Evolutionary conservation across 2,888 invertebrate species (phyloP).

Genomic region (Glyphotaelius pellucidus): DNA sequence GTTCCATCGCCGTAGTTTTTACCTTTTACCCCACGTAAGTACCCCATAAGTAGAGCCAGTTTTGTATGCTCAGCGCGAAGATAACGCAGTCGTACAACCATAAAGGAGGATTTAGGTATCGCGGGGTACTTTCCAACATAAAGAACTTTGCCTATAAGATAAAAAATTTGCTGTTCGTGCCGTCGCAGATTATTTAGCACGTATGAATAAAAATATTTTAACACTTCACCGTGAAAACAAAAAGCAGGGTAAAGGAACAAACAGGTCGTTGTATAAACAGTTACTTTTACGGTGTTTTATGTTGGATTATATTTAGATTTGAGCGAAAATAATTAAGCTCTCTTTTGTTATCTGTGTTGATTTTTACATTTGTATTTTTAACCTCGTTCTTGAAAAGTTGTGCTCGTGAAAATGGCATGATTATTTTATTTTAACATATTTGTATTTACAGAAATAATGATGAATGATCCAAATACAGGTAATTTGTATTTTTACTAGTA

Average conservation of each 20-base stretch:
- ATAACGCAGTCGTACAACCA: slow-evolving; percentile 55
- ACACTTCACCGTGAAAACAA: slow-evolving; percentile 29
- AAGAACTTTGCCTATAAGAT: slow-evolving; percentile 49
- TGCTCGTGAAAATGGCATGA: neutral
- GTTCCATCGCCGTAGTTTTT: neutral
- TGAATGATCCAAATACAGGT: neutral
- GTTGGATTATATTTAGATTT: neutral
- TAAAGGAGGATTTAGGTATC: slow-evolving; percentile 55
- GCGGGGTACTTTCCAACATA: slow-evolving; percentile 44
- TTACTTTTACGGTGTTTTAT: neutral
- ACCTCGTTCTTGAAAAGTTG: neutral
- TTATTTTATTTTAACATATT: no score
- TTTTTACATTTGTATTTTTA: neutral
- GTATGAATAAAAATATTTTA: slow-evolving; percentile 58
- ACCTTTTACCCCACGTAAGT: neutral
- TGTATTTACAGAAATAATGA: neutral
- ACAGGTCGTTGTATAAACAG: neutral
- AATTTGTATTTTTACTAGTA: neutral
- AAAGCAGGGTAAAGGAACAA: slow-evolving; percentile 11
- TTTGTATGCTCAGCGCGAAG: slow-evolving; percentile 55
- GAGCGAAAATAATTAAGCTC: neutral
- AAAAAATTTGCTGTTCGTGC: slow-evolving; percentile 50
- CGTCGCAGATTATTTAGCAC: slow-evolving; percentile 59
- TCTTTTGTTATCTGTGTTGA: neutral
- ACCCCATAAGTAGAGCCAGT: slow-evolving; percentile 35